Base-by-base conservation (phyloP, 2,888 invertebrate genomes). In the Apotomis capreana region DNA sequence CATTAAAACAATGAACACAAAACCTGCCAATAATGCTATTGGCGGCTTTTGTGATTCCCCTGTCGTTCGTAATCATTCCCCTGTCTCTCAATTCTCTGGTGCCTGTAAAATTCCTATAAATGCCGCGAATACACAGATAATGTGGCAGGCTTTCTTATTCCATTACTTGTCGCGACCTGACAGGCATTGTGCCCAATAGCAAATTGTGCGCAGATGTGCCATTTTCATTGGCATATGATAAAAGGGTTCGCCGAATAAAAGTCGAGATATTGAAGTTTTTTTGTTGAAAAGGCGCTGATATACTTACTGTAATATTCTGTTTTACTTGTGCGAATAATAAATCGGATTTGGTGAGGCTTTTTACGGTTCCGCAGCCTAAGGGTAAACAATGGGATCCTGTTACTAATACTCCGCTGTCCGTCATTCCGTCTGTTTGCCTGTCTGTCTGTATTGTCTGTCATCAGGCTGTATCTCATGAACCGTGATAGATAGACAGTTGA, bases 141-240 rank as follows among this genome's bases (percentile, higher is more conserved):
- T 49, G 36, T 61, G 26, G 61, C 46, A 26, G 26, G 6, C 54
- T 44, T 64, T 64, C 15, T 64, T 26, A 37, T 44, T 26, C 36
- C n/a, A 13, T 6, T 40, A 5, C 58, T 37, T 37, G n/a, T 36
- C 40, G 10, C 10, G 4, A 26, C 12, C 12, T 55, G 64, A 64
- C 64, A 44, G 64, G 15, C 54, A 64, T 64, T 64, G 54, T 55
- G 54, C 4, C 0, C 6, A 64, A 64, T 54, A 12, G 54, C 26
- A 54, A 64, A 44, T 64, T 54, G 5, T 12, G 40, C 54, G 15
- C 54, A 64, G 54, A 55, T 64, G 64, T 55, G 49, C 54, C 54
- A 49, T 55, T 40, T 63, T 37, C 52, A 64, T 55, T 64, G 64
- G 64, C 54, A 12, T 54, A 26, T 55, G 64, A 64, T 15, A 26